Conservation (phyloP, 2,888 invertebrate species). For the Gastrophysa polygoni region DNA sequence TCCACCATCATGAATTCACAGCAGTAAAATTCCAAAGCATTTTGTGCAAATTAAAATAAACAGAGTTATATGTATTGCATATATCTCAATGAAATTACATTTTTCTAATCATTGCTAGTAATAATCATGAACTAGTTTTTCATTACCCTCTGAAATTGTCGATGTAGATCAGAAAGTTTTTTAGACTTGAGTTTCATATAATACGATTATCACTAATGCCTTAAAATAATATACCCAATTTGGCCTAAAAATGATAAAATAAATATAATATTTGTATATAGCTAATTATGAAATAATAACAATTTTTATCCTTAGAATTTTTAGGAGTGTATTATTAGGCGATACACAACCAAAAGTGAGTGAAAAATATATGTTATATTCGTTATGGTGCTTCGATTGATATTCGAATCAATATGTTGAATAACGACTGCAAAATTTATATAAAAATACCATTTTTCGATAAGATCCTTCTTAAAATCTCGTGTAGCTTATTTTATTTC, state of each 20-base stretch:
- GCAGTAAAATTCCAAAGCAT: not conserved
- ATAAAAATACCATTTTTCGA: not conserved
- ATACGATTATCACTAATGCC: constrained; percentile 16
- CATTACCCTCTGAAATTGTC: too few relatives aligned
- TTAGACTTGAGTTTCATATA: not conserved
- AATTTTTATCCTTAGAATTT: constrained; percentile 34
- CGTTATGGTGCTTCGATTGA: constrained; percentile 45
- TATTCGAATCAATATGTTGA: constrained; percentile 32
- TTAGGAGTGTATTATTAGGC: constrained; percentile 26
- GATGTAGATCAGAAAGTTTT: too few relatives aligned
- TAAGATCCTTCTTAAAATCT: not conserved
- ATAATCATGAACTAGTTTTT: too few relatives aligned
- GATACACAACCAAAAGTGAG: constrained; percentile 8
- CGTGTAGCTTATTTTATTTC: not conserved
- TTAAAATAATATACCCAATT: constrained; percentile 24
- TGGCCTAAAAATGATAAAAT: constrained; percentile 27
- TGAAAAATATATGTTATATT: constrained; percentile 32
- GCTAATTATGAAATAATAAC: constrained; percentile 17
- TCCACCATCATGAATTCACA: not conserved
- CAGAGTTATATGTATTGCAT: too few relatives aligned
- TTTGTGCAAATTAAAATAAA: not conserved
- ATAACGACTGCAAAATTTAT: constrained; percentile 1
- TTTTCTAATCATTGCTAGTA: too few relatives aligned
- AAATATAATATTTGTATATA: constrained; percentile 26
- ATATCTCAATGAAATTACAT: too few relatives aligned